Base-by-base conservation (phyloP, 1,140 invertebrate species). In the Coboldia fuscipes region DNA sequence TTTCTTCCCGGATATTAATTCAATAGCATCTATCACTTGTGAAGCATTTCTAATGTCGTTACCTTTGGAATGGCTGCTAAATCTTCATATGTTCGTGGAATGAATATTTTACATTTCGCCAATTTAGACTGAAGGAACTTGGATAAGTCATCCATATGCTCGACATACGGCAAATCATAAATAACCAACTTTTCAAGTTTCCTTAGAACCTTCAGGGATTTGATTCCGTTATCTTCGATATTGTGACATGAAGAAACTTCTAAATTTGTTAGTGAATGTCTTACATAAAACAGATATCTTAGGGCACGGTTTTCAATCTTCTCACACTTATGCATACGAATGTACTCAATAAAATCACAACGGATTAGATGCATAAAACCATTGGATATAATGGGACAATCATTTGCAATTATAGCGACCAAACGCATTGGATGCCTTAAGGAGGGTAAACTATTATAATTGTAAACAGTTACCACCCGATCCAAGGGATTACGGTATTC, bases 361-460 rank as follows among this genome's bases (percentile, higher is more conserved):
- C 63, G 66, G 30, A 57, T 71, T 60, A 48, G 44, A 47, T 57
- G 45, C 8, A 45, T 42, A 33, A 47, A 37, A 1, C 44, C 46
- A 43, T 51, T 46, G 40, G 69, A 54, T 63, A 71, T 78, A 13
- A 85, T 67, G 22, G 67, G 66, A n/a, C 79, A 65, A 41, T 78
- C 61, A 12, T 68, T 66, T 7, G 69, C 80, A 59, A 81, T 68
- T 24, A 84, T 64, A 43, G 68, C 72, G 50, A 75, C 61, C 23
- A 86, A 65, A 30, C 55, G 54, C 42, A 62, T 59, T n/a, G 37
- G 18, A 15, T 41, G 39, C 13, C 46, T 42, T 44, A 62, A 56
- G 3, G 45, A 36, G 7, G 72, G 68, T 34, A 85, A 46, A 9
- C 45, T 36, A 50, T 84, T 77, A 41, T 82, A 85, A 54, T 83